Base-by-base conservation (phyloP, 2,113 vertebrate species). In the Parotia lawesii region DNA sequence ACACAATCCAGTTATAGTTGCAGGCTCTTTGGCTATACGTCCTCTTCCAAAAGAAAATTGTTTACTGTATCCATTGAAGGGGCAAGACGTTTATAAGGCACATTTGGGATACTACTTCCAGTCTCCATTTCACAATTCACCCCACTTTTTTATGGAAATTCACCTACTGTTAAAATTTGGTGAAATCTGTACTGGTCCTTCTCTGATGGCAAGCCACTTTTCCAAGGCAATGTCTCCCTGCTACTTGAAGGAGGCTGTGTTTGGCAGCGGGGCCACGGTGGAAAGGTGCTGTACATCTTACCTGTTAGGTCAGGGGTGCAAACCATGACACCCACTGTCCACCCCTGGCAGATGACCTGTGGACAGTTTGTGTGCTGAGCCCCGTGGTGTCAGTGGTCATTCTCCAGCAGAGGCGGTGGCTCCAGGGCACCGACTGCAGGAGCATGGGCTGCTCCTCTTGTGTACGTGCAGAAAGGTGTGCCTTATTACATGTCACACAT, bases 21-120 rank as follows among this genome's bases (percentile, higher is more conserved):
- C 6, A 71, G 48, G 17, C 8, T 86, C 23, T 60, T 62, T 5
- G 2, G 18, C 12, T 53, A 5, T 35, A 19, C 0, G 0, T n/a
- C 37, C 21, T 58, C 31, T 62, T 87, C 21, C 0, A 0, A 85
- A 89, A 83, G 20, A 88, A 85, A 83, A 80, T 40, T 0, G 38
- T 60, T 91, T 40, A 18, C 20, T 28, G 11, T 33, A 37, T 44
- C 42, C 11, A 44, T 22, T 53, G 33, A 60, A 54, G 17, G 45
- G 9, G 4, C 9, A 67, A 44, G 29, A 50, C 19, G 3, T 40
- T 76, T n/a, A 76, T 67, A 15, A 44, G 13, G 7, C 9, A 50
- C 21, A 33, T 24, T 80, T 71, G 44, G 33, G 21, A 51, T 15
- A 20, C 31, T 51, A 56, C 29, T 31, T 65, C 24, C 38, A 47